Evolutionary conservation across 1,140 invertebrate species (phyloP).

Genomic region (Hermetia illucens): DNA sequence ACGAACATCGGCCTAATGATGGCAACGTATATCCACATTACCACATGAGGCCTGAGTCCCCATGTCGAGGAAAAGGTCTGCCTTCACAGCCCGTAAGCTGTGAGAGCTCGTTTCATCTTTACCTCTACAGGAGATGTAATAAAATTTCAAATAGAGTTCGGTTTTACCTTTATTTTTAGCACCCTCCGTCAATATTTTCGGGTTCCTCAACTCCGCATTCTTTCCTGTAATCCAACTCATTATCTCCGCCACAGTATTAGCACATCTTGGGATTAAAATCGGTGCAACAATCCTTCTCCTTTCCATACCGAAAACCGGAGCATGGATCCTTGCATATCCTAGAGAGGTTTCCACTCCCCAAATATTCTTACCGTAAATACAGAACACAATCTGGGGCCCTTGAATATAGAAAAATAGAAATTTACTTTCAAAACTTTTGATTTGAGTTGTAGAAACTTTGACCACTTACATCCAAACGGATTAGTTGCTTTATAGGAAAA

Average conservation of each 20-base stretch:
- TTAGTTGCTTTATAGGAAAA: slow-evolving; percentile 27
- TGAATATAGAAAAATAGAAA: background rate
- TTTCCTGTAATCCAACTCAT: slow-evolving; percentile 22
- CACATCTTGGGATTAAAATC: slow-evolving; percentile 20
- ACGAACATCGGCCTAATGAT: too few relatives aligned
- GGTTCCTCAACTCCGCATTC: slow-evolving; percentile 24
- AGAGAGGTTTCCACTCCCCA: slow-evolving; percentile 19
- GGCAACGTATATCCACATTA: too few relatives aligned
- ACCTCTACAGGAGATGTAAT: too few relatives aligned
- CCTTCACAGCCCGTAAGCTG: too few relatives aligned
- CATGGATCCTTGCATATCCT: slow-evolving; percentile 27
- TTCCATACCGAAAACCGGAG: slow-evolving; percentile 19
- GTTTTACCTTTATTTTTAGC: slow-evolving; percentile 21
- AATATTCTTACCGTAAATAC: slow-evolving; percentile 26
- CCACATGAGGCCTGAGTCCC: too few relatives aligned
- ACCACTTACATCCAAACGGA: slow-evolving; percentile 29
- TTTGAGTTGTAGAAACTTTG: background rate
- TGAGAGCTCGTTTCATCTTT: too few relatives aligned
- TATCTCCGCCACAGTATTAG: slow-evolving; percentile 20
- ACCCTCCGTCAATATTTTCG: slow-evolving; percentile 21
- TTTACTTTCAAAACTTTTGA: background rate
- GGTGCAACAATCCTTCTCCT: slow-evolving; percentile 11
- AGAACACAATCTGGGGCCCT: slow-evolving; percentile 31
- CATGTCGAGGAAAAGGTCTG: too few relatives aligned
- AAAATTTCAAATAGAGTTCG: too few relatives aligned